A percentile compares a stretch with the other conserved stretches of the same genome.
Evolutionary conservation across 2,888 invertebrate species (phyloP).

Genomic region (Amphipoea lucens): DNA sequence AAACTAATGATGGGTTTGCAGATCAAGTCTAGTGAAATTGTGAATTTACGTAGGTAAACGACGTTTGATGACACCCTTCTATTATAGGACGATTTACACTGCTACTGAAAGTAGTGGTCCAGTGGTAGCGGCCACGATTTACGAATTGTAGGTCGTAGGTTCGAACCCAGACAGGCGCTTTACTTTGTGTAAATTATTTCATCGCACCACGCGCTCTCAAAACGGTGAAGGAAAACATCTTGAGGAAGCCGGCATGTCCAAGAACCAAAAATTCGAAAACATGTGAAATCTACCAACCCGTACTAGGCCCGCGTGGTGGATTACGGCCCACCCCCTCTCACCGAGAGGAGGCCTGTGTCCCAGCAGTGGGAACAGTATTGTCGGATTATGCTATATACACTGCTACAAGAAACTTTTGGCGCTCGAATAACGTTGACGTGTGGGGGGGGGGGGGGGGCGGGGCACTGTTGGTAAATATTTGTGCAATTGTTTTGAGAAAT

Average conservation of each 20-base stretch:
- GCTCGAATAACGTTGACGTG: not conserved
- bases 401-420: not conserved
- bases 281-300: not conserved
- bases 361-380: too few relatives aligned
- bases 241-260: not conserved
- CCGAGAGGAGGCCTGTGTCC: too few relatives aligned
- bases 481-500: not conserved
- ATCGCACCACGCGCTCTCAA: not conserved
- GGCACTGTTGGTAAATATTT: not conserved
- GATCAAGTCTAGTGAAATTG: constrained; percentile 17
- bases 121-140: not conserved
- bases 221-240: not conserved
- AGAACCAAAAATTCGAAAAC: too few relatives aligned
- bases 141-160: not conserved
- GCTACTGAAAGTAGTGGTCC: not conserved
- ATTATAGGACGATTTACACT: not conserved
- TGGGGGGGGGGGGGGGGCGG: too few relatives aligned
- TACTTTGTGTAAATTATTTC: not conserved
- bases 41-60: constrained; percentile 6
- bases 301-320: not conserved
- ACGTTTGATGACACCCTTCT: not conserved
- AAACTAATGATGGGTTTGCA: constrained; percentile 31
- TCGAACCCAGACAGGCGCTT: not conserved
- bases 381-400: not conserved
- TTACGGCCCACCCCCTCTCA: not conserved